These are phyloP conservation scores for Halocaridina rubra DNA, from an alignment of 2,888 invertebrate genomes.

Conservation along the genomic window DNA sequence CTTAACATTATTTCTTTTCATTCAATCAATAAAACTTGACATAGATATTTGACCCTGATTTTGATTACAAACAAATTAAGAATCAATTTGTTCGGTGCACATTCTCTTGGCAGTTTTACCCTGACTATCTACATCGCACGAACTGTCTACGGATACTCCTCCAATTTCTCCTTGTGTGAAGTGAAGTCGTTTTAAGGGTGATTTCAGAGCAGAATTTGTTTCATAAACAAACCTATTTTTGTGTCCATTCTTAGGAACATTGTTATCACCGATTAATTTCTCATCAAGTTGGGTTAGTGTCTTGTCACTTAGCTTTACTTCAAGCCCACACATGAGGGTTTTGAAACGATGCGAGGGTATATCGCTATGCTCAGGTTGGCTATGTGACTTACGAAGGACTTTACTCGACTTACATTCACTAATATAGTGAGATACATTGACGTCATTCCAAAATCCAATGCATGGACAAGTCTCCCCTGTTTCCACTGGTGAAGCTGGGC, in stretches of 20 bases:
- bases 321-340: slow-evolving; percentile 22
- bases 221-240: neutral
- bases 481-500: neutral
- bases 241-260: neutral
- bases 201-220: neutral
- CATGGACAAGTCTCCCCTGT: neutral
- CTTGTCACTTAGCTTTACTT: slow-evolving; percentile 7
- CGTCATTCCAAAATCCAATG: neutral
- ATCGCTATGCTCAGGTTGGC: slow-evolving; percentile 13
- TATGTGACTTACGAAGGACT: neutral
- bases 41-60: slow-evolving; percentile 22
- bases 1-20: too few relatives aligned
- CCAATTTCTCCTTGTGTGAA: neutral
- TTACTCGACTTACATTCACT: too few relatives aligned
- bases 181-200: slow-evolving; percentile 27
- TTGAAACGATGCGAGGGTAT: slow-evolving; percentile 23
- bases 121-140: too few relatives aligned
- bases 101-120: slow-evolving; percentile 26
- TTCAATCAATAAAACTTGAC: too few relatives aligned
- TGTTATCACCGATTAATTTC: too few relatives aligned
- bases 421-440: neutral
- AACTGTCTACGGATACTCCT: too few relatives aligned
- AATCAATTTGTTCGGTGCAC: slow-evolving; percentile 31
- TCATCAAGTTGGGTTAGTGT: neutral
- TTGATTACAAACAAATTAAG: slow-evolving; percentile 38